Evolutionary conservation across 37 sponge, comb jelly and placozoan genomes (phyloP), one percentile per base, ranked within the genome.

Genomic region (Agelas oroides): DNA sequence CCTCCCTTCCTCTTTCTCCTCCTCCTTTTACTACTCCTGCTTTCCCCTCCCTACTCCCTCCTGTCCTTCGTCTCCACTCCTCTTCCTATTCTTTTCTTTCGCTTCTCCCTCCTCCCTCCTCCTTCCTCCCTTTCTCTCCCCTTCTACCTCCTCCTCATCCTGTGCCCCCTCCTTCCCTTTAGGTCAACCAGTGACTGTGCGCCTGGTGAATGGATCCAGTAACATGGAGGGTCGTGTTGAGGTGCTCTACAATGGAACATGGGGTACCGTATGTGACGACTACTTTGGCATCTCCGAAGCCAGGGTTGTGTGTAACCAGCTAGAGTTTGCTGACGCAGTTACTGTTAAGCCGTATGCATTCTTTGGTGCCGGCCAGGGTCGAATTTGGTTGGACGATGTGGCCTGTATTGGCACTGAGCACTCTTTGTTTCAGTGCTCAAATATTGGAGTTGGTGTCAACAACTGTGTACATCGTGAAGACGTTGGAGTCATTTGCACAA

Each of bases 261-360:
- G 91, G 91, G 88, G 87, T 19, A 84, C 92, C 5, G 71, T 94
- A 16, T 94, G 95, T 76, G 88, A 94, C 56, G 81, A 87, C 55
- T 57, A 17, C 34, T 90, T 88, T 88, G 91, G 60, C 65, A 65
- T 84, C 5, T 23, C 31, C 13, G 95, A 90, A 34, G 91, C 86
- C 54, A 56, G 27, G 20, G 95, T 94, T 17, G 88, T 87, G 28
- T 92, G 93, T 38, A 53, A 56, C 35, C 71, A 81, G 67, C 78
- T 92, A 31, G 93, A 88, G 15, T 92, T 69, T 66, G 79, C 55
- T 8, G 31, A 25, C 23, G 85, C 90, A 25, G 16, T 78, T 66
- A 39, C 27, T 36, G 74, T 69, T 2, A 32, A 65, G 37, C 14
- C 20, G 8, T 53, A 20, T 59, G 66, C 80, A 53, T 59, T 36